Evolutionary conservation across 2,113 vertebrate species (phyloP), one percentile per base, ranked within the genome.

Genomic region (Eretmochelys imbricata): DNA sequence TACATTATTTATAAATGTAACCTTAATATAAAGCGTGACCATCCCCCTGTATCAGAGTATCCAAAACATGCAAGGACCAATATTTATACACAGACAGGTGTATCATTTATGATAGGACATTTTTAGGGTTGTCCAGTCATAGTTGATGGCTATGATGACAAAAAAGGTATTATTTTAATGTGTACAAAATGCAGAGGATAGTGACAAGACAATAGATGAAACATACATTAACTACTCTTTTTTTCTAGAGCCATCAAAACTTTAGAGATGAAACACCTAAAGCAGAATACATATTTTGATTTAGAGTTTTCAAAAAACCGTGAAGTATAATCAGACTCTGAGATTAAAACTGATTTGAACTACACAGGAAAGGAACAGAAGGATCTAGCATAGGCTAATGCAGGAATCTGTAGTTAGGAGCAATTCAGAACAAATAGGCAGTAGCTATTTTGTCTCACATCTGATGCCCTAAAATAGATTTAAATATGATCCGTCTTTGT

Each of bases 371-470:
- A 95, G n/a, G 13, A 96, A 91, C 89, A 55, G 48, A 53, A 79
- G 31, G n/a, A 54, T 38, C n/a, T 55, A 31, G 29, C 38, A 42
- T 51, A 59, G 29, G 75, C 42, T 88, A 92, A 72, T 89, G 57
- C 55, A 91, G 89, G 89, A 94, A 94, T 86, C 87, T 85, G 53
- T 76, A 93, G 84, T 81, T 94, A 83, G 84, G 95, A 97, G 29
- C 53, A 92, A 96, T 97, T 96, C 94, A 72, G 78, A 88, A 83
- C 46, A 95, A 97, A 95, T 93, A 90, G 80, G 80, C 93, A 92
- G 76, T 53, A 95, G 72, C 80, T 94, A 93, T 89, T 95, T 88
- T 89, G 75, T 89, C 92, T 35, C 81, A 81, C 65, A 95, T 95
- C 86, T 94, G 86, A 92, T 91, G 82, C 19, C 57, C 80, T 80